Evolutionary conservation across 1,140 invertebrate species (phyloP).

Genomic region (Melipona quadrifasciata): DNA sequence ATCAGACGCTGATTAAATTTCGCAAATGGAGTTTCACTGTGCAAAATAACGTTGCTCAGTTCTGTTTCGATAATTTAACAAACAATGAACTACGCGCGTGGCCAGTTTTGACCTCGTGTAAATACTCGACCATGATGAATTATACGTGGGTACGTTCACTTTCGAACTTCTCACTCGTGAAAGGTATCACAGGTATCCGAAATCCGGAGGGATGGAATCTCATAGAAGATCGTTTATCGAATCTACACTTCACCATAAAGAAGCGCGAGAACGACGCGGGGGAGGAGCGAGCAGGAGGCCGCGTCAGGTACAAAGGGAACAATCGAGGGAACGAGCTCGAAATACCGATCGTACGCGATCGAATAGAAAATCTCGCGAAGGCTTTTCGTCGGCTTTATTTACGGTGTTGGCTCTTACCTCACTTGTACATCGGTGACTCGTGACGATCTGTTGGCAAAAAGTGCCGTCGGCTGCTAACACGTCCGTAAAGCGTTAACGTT

Average conservation of each 20-base stretch:
- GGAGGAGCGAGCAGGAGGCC: neutral
- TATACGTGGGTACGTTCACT: neutral
- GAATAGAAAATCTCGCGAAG: neutral
- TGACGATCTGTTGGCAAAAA: constrained; percentile 28
- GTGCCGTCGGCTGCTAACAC: constrained; percentile 58
- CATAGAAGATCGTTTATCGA: neutral
- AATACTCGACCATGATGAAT: neutral
- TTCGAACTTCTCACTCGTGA: neutral
- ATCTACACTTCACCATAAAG: neutral
- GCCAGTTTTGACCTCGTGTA: neutral
- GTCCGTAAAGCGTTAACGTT: constrained; percentile 34
- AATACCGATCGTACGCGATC: neutral
- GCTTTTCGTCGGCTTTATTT: constrained; percentile 33
- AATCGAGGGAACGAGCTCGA: neutral
- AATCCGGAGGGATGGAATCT: too few species aligned
- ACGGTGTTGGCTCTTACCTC: constrained; percentile 53
- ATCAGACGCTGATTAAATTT: neutral
- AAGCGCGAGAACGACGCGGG: neutral
- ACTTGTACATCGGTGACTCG: constrained; percentile 34
- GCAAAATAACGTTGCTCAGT: neutral
- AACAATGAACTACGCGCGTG: neutral
- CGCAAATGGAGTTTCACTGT: neutral
- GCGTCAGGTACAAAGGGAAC: neutral
- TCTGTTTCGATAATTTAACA: neutral
- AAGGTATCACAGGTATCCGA: neutral